These are phyloP conservation scores for Neoitamus cyanurus DNA, from an alignment of 2,888 invertebrate genomes.

Conservation along the genomic window DNA sequence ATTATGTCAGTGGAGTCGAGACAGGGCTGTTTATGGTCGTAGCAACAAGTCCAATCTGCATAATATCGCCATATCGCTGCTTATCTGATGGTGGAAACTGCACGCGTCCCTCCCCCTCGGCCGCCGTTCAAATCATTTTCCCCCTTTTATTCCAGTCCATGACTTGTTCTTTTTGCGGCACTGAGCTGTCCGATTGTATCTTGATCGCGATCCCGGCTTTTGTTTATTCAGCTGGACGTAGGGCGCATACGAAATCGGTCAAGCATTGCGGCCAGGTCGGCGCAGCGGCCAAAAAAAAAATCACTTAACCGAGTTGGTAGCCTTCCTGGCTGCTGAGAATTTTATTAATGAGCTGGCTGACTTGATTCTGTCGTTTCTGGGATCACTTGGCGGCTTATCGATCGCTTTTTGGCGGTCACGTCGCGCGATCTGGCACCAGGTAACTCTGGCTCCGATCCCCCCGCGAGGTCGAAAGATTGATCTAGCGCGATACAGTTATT, in stretches of 20 bases:
- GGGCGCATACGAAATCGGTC: not conserved
- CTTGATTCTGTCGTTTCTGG: conserved; percentile 21
- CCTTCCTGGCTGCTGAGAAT: not conserved
- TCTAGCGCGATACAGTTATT: not conserved
- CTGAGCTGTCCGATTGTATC: not conserved
- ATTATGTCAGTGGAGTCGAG: conserved; percentile 22
- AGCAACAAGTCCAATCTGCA: conserved; percentile 23
- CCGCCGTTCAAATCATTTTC: not conserved
- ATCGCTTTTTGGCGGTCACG: conserved; percentile 23
- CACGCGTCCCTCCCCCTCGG: not conserved
- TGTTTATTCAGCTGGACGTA: not conserved
- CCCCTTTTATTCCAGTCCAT: not conserved
- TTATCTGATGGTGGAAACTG: not conserved
- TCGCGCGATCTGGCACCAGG: not conserved
- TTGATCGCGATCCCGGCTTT: not conserved
- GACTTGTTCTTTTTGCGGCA: not conserved
- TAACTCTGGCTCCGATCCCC: not conserved
- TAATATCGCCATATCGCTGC: not conserved
- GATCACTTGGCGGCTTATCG: not conserved
- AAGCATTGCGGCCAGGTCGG: not conserved
- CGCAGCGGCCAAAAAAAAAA: not conserved
- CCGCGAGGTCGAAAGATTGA: conserved; percentile 9
- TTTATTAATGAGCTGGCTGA: conserved; percentile 10
- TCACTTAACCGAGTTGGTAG: conserved; percentile 20
- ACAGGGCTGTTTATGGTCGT: not conserved